Conservation (phyloP, 2,113 vertebrate genomes). For the Tenebrosternarchus preto region DNA sequence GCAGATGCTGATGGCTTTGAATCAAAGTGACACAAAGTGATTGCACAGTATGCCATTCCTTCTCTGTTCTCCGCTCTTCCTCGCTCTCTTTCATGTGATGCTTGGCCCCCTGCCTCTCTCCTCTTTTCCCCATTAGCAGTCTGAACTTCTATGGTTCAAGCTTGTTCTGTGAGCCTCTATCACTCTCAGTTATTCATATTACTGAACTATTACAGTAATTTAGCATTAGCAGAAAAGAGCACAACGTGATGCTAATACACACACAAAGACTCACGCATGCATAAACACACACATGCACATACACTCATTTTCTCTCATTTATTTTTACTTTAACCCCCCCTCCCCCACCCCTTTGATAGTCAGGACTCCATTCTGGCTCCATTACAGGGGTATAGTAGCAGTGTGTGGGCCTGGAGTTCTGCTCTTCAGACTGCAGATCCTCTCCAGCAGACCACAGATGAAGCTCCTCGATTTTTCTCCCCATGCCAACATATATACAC, state of each 20-base stretch:
- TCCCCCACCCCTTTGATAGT: slow-evolving; percentile 21
- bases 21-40: slow-evolving; percentile 23
- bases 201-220: slow-evolving; percentile 24
- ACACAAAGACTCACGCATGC: slow-evolving; percentile 3
- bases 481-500: slow-evolving; percentile 6
- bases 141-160: background rate
- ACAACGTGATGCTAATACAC: slow-evolving; percentile 13
- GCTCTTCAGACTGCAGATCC: slow-evolving; percentile 35
- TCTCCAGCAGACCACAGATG: slow-evolving; percentile 39
- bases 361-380: slow-evolving; percentile 40
- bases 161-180: background rate
- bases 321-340: background rate
- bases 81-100: slow-evolving; percentile 10
- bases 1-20: slow-evolving; percentile 56
- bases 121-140: background rate
- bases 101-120: background rate
- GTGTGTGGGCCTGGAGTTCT: slow-evolving; percentile 25
- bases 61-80: background rate
- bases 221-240: slow-evolving; percentile 36
- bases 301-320: background rate
- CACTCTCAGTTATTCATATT: slow-evolving; percentile 9
- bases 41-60: slow-evolving; percentile 8
- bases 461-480: slow-evolving; percentile 32
- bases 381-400: slow-evolving; percentile 17
- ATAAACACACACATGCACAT: background rate